Conservation (phyloP, 2,888 invertebrate genomes). For the Oscheius sp. region DNA sequence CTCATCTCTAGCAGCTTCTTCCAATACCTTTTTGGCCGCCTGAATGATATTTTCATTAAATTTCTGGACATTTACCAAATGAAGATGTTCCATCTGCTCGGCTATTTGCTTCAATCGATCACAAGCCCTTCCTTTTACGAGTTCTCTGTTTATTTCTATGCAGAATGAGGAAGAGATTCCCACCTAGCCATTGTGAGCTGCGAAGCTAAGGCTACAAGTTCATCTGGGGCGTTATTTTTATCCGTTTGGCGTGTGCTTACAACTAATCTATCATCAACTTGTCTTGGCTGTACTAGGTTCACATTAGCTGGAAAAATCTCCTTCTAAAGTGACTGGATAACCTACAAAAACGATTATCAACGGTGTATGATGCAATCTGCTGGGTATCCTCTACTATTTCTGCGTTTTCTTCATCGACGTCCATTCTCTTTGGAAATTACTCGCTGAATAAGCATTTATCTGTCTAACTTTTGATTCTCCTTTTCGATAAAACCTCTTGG, state of each 20-base stretch:
- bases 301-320: slow-evolving; percentile 33
- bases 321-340: neutral
- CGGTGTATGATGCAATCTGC: neutral
- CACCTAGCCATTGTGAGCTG: slow-evolving; percentile 46
- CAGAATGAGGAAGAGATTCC: neutral
- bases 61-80: slow-evolving; percentile 71
- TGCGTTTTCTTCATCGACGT: neutral
- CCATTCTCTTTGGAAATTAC: neutral
- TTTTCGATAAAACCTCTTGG: neutral
- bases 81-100: slow-evolving; percentile 79
- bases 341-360: neutral
- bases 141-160: slow-evolving; percentile 28
- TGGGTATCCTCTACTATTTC: too few relatives aligned
- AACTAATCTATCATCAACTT: slow-evolving; percentile 32
- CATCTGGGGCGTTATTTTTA: slow-evolving; percentile 39
- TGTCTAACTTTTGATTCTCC: neutral
- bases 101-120: slow-evolving; percentile 77
- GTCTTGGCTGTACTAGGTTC: slow-evolving; percentile 41
- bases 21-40: slow-evolving; percentile 62
- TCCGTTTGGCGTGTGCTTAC: slow-evolving; percentile 46
- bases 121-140: slow-evolving; percentile 52
- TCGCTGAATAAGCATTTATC: neutral
- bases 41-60: slow-evolving; percentile 9
- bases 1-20: slow-evolving; percentile 76
- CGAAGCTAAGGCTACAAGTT: slow-evolving; percentile 45